A percentile compares a stretch with the other conserved stretches of the same genome.
Conservation (phyloP, 2,113 vertebrate genomes). For the Thunnus maccoyii region DNA sequence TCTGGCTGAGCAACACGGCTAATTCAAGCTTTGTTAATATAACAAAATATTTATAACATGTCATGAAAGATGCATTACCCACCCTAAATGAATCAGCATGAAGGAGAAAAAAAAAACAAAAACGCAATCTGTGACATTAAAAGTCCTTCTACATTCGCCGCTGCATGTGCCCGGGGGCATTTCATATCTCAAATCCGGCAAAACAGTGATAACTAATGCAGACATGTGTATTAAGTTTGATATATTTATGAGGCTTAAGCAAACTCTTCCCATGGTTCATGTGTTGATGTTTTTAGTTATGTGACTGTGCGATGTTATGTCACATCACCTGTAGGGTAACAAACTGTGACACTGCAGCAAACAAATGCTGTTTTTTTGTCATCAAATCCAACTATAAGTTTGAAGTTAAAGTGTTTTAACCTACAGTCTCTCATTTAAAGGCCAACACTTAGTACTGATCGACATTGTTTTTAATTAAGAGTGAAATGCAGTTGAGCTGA, state of each 20-base stretch:
- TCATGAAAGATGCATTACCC: slow-evolving; percentile 69
- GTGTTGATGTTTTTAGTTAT: background rate
- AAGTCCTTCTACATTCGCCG: background rate
- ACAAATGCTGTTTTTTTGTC: background rate
- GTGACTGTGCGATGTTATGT: background rate
- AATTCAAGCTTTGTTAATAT: slow-evolving; percentile 66
- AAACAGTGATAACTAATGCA: slow-evolving; percentile 23
- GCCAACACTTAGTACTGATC: background rate
- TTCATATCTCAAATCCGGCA: slow-evolving; percentile 9
- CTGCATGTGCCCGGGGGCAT: background rate
- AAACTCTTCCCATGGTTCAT: background rate
- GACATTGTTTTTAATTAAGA: background rate
- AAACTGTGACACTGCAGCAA: background rate
- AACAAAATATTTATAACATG: slow-evolving; percentile 72
- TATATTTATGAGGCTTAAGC: background rate
- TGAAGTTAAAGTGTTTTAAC: background rate
- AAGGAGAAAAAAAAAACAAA: background rate
- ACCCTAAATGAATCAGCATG: slow-evolving; percentile 39
- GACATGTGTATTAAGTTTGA: background rate
- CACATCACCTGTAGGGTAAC: background rate
- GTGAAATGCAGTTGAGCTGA: background rate
- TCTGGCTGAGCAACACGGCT: slow-evolving; percentile 42
- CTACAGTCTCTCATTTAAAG: too few relatives aligned
- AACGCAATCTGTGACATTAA: slow-evolving; percentile 42
- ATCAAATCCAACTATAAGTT: background rate